phyloP scores from a whole-genome alignment of 2,797 vertebrate genomes.

The Taenioides sp. region DNA sequence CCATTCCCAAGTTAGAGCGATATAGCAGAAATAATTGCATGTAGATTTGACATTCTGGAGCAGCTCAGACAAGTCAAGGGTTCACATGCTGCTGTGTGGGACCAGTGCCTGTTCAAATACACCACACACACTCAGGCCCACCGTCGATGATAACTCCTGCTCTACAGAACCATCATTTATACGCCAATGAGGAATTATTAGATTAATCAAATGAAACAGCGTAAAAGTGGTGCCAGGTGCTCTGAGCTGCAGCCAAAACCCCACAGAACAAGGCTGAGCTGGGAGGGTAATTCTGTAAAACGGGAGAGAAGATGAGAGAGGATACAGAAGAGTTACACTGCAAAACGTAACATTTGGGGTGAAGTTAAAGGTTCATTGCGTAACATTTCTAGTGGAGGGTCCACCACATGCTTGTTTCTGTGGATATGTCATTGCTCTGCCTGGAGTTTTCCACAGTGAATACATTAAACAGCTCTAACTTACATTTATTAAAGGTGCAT shows the following conservation, averaged over 20 bases:
- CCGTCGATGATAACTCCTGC: conserved; percentile 53
- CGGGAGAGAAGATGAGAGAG: conserved; percentile 21
- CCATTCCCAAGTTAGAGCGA: no score
- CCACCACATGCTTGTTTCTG: no score
- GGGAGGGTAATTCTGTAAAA: conserved; percentile 13
- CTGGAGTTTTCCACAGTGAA: no score
- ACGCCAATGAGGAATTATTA: conserved; percentile 71
- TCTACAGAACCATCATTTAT: conserved; percentile 55
- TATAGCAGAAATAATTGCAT: no score
- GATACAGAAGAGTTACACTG: background rate
- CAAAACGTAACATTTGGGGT: no score
- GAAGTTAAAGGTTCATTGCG: no score
- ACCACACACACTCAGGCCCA: conserved; percentile 59
- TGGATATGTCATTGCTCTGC: no score
- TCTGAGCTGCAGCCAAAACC: conserved; percentile 35
- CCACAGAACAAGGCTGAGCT: conserved; percentile 17
- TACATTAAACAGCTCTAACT: no score
- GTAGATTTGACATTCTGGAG: no score
- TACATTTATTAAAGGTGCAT: no score
- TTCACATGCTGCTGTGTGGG: conserved; percentile 14
- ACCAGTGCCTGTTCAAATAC: conserved; percentile 63
- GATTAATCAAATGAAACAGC: conserved; percentile 53
- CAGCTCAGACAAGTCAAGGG: conserved; percentile 3
- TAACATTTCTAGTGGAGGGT: no score
- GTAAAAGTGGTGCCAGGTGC: conserved; percentile 51